These are phyloP conservation scores for Brienomyrus longianalis DNA, from an alignment of 2,113 vertebrate species.

Conservation along the genomic window DNA sequence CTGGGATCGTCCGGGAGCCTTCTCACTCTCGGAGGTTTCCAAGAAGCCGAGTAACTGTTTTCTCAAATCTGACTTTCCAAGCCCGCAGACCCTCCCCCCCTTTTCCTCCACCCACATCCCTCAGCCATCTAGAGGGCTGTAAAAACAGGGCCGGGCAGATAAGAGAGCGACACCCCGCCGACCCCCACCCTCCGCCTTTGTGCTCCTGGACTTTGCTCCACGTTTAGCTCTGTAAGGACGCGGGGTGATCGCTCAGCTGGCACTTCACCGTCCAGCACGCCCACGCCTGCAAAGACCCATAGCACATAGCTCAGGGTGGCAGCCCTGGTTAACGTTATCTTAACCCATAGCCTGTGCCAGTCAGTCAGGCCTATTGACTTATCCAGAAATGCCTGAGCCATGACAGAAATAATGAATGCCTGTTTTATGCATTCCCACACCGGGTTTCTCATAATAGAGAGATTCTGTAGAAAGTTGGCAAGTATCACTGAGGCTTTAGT, in stretches of 20 bases:
- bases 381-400: neutral
- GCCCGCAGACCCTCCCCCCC: neutral
- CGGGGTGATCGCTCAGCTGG: conserved; percentile 5
- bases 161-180: neutral
- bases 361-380: neutral
- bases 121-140: neutral
- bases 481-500: neutral
- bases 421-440: neutral
- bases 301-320: neutral
- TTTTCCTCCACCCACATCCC: neutral
- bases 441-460: neutral
- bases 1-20: neutral
- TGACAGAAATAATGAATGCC: neutral
- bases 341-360: neutral
- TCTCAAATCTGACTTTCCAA: conserved; percentile 14
- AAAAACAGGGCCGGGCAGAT: conserved; percentile 16
- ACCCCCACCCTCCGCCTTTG: neutral
- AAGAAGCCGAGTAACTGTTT: conserved; percentile 27
- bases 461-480: neutral
- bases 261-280: neutral
- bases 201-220: neutral
- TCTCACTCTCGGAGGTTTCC: neutral
- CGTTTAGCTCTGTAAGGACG: conserved; percentile 1
- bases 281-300: neutral
- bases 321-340: neutral